Base-by-base conservation (phyloP, 2,888 invertebrate species). In the Andrena hattorfiana region DNA sequence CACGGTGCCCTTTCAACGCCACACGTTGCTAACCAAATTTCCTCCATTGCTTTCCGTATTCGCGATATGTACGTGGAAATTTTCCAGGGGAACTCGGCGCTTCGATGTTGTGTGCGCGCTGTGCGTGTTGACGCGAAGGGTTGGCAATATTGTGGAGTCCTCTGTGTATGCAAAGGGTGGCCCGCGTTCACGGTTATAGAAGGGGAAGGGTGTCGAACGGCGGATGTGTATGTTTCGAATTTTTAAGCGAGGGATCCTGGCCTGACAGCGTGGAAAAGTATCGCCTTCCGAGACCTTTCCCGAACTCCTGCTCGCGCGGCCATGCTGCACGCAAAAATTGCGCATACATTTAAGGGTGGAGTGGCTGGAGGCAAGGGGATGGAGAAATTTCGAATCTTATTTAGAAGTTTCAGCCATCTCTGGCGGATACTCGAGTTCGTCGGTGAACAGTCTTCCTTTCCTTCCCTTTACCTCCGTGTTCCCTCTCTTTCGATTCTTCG, bases 1-100 rank as follows among this genome's bases (percentile, higher is more conserved):
- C 67, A 78, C 68, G 67, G 48, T 54, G 30, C 66, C 66, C 71
- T 72, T 72, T 62, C 72, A 71, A 30, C 63, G 23, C 16, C 62
- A 60, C 67, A 51, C 80, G n/a, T 69, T 42, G 20, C 63, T 28
- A 69, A 64, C 56, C 35, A 63, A 76, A 75, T 76, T 76, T 68
- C 48, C 62, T 28, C 32, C 26, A 69, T 70, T 70, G 66, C 59
- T 66, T 49, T 66, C 54, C 51, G 78, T 54, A 54, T 62, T 26
- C 10, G 32, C 60, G 71, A 54, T 71, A 70, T 66, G 78, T 67
- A 70, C 71, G 78, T 71, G 77, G 66, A 48, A 71, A 78, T 51
- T 80, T 78, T 77, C 60, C 71, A 20, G 62, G 32, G 42, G 80
- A 48, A 32, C 42, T 26, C 66, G 64, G 70, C 23, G 60, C 28